Conservation (phyloP, 2,113 vertebrate species). For the Pelecanus crispus region DNA sequence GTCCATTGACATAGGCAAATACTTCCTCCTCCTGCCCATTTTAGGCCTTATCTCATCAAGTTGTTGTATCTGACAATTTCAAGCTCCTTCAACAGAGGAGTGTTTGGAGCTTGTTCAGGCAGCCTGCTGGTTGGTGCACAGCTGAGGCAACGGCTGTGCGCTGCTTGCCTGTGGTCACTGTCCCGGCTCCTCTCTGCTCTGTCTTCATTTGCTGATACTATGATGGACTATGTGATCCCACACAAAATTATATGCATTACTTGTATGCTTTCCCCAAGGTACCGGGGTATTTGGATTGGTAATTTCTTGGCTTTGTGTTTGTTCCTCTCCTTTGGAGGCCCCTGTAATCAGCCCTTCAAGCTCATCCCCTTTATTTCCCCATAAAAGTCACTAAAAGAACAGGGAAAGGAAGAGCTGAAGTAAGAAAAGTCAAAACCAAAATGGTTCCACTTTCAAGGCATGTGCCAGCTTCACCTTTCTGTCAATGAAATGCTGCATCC, state of each 20-base stretch:
- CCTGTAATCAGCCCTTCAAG: not conserved
- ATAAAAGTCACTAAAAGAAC: not conserved
- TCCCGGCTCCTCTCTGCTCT: not conserved
- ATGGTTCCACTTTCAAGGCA: not conserved
- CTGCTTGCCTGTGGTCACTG: not conserved
- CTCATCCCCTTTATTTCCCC: not conserved
- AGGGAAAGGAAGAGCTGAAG: not conserved
- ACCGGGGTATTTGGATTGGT: not conserved
- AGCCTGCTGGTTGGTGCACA: not conserved
- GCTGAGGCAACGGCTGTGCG: not conserved
- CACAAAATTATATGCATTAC: not conserved
- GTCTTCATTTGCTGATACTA: not conserved
- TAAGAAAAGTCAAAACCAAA: not conserved
- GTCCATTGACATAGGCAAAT: not conserved
- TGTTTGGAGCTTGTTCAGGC: not conserved
- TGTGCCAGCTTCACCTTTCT: not conserved
- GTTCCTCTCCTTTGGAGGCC: not conserved
- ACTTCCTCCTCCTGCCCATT: not conserved
- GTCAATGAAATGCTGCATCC: not conserved
- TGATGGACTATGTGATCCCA: not conserved
- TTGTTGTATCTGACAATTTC: not conserved
- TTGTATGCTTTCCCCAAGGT: not conserved
- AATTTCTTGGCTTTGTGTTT: not conserved
- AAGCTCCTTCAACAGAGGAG: not conserved
- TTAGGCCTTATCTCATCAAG: not conserved